Evolutionary conservation across 2,113 vertebrate genomes (phyloP), one percentile per base, ranked within the genome.

Genomic region (Lucifuga dentata): DNA sequence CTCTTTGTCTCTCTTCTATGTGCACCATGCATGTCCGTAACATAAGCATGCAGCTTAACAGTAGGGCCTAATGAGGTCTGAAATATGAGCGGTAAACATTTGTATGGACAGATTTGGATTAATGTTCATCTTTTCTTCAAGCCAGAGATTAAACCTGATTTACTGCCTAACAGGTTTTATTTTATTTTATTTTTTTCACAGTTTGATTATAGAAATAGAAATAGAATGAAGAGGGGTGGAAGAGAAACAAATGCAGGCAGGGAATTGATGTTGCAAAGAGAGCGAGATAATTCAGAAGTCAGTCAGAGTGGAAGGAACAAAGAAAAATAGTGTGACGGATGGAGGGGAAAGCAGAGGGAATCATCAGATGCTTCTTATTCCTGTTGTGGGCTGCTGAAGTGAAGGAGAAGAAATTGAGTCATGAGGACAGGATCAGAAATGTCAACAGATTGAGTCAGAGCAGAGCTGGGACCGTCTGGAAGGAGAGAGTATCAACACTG

Each of bases 71-170:
- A 82, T 78, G 61, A 86, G 57, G 71, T 83, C 86, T 85, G 84
- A 92, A 91, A 91, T 90, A 86, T 84, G 85, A 89, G 80, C 53
- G 60, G 80, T 81, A 92, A 91, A 92, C 91, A 91, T 92, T 92
- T 91, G 91, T 89, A 88, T 86, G 90, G 85, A 91, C 91, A 93
- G 90, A 92, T 91, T 92, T 91, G 92, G 91, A 93, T 93, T 93
- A 93, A 89, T 92, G 85, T 90, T 92, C 87, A 90, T 92, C 90
- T 92, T 91, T 91, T 90, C 90, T 89, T 92, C 83, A 80, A 91
- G 77, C 88, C 72, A 79, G 81, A 92, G 89, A 93, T 92, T 91
- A 93, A 90, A 89, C 68, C 81, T 90, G 91, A 91, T 92, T 93
- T 92, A 86, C 81, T 20, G 78, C 74, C 84, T 88, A 89, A 90